phyloP scores from a whole-genome alignment of 2,888 invertebrate genomes.

The Netelia melanura region DNA sequence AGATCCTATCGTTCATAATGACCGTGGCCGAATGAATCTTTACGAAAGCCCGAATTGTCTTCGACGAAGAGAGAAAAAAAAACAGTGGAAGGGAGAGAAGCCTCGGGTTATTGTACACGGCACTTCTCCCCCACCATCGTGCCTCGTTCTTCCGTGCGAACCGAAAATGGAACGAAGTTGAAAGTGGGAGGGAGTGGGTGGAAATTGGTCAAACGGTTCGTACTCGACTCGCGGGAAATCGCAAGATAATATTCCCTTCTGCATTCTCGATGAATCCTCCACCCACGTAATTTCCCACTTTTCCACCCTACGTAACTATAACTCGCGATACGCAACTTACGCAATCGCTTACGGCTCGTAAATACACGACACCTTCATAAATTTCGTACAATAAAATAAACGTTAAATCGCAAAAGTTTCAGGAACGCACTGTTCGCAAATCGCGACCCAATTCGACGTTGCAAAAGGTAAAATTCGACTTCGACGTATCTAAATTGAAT shows the following conservation, averaged over 20 bases:
- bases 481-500: no score
- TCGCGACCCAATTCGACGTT: neutral
- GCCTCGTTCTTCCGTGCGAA: slow-evolving; percentile 18
- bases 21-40: slow-evolving; percentile 56
- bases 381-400: neutral
- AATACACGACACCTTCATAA: slow-evolving; percentile 41
- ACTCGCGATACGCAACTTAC: slow-evolving; percentile 9
- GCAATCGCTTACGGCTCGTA: slow-evolving; percentile 38
- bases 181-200: neutral
- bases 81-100: neutral
- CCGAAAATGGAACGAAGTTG: neutral
- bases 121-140: neutral
- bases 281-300: neutral
- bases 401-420: no score
- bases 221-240: neutral
- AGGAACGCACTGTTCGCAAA: neutral
- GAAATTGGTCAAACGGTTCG: neutral
- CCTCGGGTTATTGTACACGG: neutral
- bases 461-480: no score
- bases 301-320: neutral
- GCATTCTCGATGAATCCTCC: slow-evolving; percentile 2
- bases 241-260: neutral
- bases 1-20: slow-evolving; percentile 63
- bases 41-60: slow-evolving; percentile 48
- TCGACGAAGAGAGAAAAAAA: slow-evolving; percentile 11